A percentile compares a stretch with the other conserved stretches of the same genome.
phyloP scores from a whole-genome alignment of 2,888 invertebrate genomes.

The Euspilapteryx auroguttella region DNA sequence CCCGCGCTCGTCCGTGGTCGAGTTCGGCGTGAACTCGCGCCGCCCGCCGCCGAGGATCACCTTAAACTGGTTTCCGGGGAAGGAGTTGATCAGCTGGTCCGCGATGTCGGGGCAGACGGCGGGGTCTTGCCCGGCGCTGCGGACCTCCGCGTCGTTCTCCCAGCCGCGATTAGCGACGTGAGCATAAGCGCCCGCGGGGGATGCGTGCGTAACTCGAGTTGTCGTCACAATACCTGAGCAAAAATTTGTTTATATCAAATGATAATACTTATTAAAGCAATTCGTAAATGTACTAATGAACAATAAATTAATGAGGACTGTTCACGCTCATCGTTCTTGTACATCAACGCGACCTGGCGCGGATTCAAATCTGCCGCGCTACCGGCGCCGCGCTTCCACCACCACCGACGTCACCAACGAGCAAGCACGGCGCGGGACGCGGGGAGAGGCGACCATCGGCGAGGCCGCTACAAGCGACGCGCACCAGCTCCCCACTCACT shows the following conservation, averaged over 20 bases:
- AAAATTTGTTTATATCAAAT: no score
- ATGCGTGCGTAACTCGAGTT: conserved; percentile 76
- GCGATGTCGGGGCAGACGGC: conserved; percentile 69
- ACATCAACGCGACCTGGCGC: no score
- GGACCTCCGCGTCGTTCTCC: conserved; percentile 65
- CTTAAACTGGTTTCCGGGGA: conserved; percentile 62
- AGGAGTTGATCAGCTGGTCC: conserved; percentile 63
- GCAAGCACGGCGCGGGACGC: no score
- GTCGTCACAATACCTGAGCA: conserved; percentile 68
- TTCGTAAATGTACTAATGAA: no score
- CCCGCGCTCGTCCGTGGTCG: conserved; percentile 36
- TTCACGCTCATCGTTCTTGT: no score
- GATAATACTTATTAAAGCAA: neutral
- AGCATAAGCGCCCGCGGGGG: conserved; percentile 62
- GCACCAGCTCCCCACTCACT: no score
- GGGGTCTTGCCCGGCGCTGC: conserved; percentile 50
- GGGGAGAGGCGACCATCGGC: no score
- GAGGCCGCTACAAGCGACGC: no score
- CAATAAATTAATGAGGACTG: no score
- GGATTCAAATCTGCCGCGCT: no score
- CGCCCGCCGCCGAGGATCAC: conserved; percentile 63
- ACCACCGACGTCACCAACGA: no score
- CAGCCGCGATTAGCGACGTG: conserved; percentile 65
- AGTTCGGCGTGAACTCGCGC: conserved; percentile 41
- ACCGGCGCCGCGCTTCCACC: no score